Evolutionary conservation across 2,797 vertebrate species (phyloP).

Genomic region (Eidolon dupreanum): DNA sequence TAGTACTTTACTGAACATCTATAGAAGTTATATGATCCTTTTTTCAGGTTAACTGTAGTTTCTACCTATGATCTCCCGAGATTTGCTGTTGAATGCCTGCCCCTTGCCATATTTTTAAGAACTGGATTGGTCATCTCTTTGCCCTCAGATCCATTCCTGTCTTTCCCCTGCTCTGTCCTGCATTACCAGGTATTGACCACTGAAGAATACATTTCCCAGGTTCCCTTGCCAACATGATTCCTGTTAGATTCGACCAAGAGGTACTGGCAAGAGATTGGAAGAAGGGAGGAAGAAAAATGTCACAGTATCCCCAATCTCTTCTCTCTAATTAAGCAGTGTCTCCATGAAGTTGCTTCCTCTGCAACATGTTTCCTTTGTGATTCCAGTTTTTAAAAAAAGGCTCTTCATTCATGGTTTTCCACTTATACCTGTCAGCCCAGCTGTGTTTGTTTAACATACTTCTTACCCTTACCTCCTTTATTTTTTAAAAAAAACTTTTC

Average conservation of each 20-base stretch:
- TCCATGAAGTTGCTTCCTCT: not conserved
- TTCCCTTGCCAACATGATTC: not conserved
- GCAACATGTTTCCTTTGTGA: not conserved
- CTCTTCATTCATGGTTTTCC: not conserved
- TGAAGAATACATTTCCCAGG: not conserved
- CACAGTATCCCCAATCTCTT: not conserved
- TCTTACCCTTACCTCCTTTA: not conserved
- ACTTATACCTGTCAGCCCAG: not conserved
- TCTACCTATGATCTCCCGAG: not conserved
- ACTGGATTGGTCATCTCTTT: not conserved
- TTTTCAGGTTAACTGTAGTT: not conserved
- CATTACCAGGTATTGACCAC: not conserved
- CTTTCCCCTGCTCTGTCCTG: not conserved
- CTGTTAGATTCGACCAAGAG: not conserved
- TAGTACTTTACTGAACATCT: conserved; percentile 20
- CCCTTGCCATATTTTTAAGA: not conserved
- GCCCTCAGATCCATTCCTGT: not conserved
- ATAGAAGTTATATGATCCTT: not conserved
- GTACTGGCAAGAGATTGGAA: not conserved
- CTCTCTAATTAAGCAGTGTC: not conserved
- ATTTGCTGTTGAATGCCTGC: not conserved
- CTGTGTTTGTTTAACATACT: not conserved
- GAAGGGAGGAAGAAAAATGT: not conserved
- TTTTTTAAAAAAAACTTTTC: not conserved
- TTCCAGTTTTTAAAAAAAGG: conserved; percentile 14